Evolutionary conservation across 2,113 vertebrate species (phyloP), one percentile per base, ranked within the genome.

Genomic region (Scalopus aquaticus): DNA sequence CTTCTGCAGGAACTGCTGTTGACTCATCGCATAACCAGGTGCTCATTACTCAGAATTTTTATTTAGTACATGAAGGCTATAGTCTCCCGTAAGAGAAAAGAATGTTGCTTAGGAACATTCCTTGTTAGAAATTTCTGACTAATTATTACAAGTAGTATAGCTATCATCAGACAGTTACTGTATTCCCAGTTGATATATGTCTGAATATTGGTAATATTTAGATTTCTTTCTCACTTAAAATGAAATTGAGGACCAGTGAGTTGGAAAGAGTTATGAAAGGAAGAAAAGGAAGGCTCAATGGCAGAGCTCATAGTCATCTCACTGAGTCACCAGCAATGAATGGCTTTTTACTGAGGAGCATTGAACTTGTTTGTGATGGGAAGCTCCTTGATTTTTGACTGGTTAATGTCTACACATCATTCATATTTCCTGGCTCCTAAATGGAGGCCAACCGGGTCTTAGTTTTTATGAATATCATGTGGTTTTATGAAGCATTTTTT

Each of bases 11-110:
- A 56, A 80, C 93, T 91, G 51, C 46, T 84, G 4, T 88, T 96
- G 96, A 80, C 77, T 97, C 82, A 82, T 35, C 16, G 22, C 73
- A 24, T 85, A 73, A 74, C 39, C 86, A 95, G 85, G 91, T 96
- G 44, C 70, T 95, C 44, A 89, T 95, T 94, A 95, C 85, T 97
- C 81, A 96, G 56, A 94, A 76, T 56, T 91, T 93, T 91, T 95
- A 85, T 95, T 93, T 86, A 76, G 51, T 81, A 32, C 20, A 65
- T 91, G 65, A 90, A 95, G 65, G 30, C 35, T 93, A 1, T 77
- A 82, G 77, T 89, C 51, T 92, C 46, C 58, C 64, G 8, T 17
- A 60, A 60, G 8, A 3, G 77, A 80, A 95, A 82, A 87, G 28
- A 92, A 70, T 93, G 49, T 58, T 95, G 49, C 65, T 86, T 92